Evolutionary conservation across 1,140 invertebrate species (phyloP).

Genomic region (Zophobas atratus): DNA sequence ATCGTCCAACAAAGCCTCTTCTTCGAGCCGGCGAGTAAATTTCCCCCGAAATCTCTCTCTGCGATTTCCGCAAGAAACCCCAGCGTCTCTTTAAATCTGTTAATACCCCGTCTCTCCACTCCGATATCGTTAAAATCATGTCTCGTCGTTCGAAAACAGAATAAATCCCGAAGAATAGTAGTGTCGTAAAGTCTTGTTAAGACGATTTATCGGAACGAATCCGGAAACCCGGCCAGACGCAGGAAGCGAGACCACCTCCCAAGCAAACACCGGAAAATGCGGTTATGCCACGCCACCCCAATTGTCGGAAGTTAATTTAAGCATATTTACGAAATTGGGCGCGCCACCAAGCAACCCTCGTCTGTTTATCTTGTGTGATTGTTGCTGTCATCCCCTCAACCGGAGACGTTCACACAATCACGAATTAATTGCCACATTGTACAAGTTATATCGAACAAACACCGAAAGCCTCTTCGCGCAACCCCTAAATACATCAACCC

Average conservation of each 20-base stretch:
- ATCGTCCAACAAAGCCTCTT: background rate
- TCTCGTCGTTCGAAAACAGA: background rate
- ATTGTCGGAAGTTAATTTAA: slow-evolving; percentile 1
- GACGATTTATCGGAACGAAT: slow-evolving; percentile 20
- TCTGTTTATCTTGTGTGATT: slow-evolving; percentile 3
- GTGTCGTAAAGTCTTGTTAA: slow-evolving; percentile 12
- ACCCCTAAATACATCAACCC: background rate
- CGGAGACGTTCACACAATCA: slow-evolving; percentile 8
- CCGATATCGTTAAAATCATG: background rate
- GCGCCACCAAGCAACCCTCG: background rate
- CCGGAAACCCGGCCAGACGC: background rate
- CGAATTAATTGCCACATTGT: background rate
- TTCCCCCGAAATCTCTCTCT: no score
- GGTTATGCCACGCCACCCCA: background rate
- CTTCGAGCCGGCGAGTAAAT: no score
- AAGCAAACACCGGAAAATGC: background rate
- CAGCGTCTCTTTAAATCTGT: no score
- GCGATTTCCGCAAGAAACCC: no score
- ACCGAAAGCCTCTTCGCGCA: background rate
- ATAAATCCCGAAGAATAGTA: slow-evolving; percentile 1
- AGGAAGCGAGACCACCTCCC: background rate
- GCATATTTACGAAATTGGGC: background rate
- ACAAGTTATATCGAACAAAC: background rate
- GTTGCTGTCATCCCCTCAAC: background rate
- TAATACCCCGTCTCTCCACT: background rate